Evolutionary conservation across 2,888 invertebrate species (phyloP).

Genomic region (Limnephilus auricula): DNA sequence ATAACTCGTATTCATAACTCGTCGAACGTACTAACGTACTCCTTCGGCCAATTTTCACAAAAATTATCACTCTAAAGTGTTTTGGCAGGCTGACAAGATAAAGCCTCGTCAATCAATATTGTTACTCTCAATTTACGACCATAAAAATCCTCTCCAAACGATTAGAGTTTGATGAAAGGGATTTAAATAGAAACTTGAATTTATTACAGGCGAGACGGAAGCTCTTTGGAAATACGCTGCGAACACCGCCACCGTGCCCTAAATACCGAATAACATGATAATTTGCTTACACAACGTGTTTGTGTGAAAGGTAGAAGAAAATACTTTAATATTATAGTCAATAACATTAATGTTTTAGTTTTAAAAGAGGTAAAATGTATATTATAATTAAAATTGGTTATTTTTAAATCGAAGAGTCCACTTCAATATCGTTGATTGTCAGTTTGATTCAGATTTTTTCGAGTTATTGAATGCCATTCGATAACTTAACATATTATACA

Average conservation of each 20-base stretch:
- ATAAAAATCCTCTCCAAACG: not conserved
- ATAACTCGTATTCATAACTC: not conserved
- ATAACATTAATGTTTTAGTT: not conserved
- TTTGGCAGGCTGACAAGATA: conserved; percentile 33
- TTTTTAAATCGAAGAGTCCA: too few relatives aligned
- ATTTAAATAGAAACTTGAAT: conserved; percentile 10
- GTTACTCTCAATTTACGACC: conserved; percentile 22
- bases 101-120: conserved; percentile 17
- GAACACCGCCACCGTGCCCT: not conserved
- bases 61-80: conserved; percentile 7
- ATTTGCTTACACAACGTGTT: not conserved
- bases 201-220: conserved; percentile 9
- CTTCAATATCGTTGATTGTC: too few relatives aligned
- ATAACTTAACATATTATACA: too few relatives aligned
- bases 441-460: too few relatives aligned
- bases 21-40: not conserved
- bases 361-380: not conserved
- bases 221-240: not conserved
- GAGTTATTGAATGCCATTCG: too few relatives aligned
- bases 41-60: conserved; percentile 5
- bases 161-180: not conserved
- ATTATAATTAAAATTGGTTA: too few relatives aligned
- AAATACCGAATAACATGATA: not conserved
- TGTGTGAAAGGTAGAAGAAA: not conserved
- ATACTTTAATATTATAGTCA: not conserved